Conservation (phyloP, 2,113 vertebrate genomes). For the Neodon shergylaensis region DNA sequence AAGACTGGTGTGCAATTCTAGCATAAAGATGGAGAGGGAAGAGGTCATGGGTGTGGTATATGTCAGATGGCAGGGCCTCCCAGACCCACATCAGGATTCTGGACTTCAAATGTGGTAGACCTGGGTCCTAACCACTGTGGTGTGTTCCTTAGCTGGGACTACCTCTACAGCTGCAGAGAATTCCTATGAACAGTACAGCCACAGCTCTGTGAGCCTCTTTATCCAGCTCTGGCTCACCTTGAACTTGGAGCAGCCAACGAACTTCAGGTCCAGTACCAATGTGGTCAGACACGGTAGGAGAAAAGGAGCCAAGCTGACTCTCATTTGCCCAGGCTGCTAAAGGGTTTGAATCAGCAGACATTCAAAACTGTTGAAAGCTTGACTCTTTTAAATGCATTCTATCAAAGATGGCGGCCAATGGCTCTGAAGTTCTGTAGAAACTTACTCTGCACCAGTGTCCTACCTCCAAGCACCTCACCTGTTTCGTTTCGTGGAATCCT, state of each 20-base stretch:
- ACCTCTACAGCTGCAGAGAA: neutral
- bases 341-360: neutral
- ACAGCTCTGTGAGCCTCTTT: neutral
- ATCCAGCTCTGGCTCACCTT: neutral
- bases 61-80: neutral
- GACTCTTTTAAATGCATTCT: neutral
- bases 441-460: neutral
- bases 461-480: neutral
- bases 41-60: neutral
- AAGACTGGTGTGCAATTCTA: neutral
- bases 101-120: neutral
- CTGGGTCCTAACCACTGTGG: neutral
- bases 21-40: neutral
- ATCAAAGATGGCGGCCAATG: neutral
- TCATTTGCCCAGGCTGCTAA: neutral
- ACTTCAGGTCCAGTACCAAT: neutral
- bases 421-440: neutral
- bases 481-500: neutral
- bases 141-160: neutral
- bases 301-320: neutral
- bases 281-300: neutral
- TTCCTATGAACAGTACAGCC: neutral
- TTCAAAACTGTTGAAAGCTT: neutral
- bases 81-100: neutral
- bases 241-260: neutral